Evolutionary conservation across 2,888 invertebrate genomes (phyloP).

Genomic region (Eremobia ochroleuca): DNA sequence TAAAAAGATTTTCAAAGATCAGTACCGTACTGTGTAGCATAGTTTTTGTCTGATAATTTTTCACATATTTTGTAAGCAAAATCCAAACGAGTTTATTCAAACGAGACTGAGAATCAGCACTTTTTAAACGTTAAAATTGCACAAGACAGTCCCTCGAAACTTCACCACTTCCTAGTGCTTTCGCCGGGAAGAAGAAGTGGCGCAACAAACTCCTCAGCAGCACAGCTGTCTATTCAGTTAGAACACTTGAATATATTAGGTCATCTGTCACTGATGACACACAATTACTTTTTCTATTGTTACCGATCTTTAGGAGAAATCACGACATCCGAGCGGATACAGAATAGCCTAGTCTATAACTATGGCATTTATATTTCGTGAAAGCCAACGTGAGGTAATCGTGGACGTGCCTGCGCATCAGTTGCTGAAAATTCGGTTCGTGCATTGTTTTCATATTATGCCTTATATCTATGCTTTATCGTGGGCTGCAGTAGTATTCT

Average conservation of each 20-base stretch:
- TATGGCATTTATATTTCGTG: constrained; percentile 8
- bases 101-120: background rate
- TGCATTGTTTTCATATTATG: constrained; percentile 27
- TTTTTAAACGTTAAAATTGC: no score
- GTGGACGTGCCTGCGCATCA: constrained; percentile 53
- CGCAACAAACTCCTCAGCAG: background rate
- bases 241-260: background rate
- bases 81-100: background rate
- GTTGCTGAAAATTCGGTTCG: constrained; percentile 35
- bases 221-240: no score
- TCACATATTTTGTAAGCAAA: background rate
- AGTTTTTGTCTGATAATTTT: background rate
- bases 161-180: background rate
- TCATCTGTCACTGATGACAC: no score
- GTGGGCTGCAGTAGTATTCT: constrained; percentile 2
- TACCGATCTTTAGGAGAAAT: no score
- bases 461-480: background rate
- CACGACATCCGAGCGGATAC: no score
- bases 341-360: background rate
- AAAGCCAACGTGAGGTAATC: constrained; percentile 44
- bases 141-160: background rate
- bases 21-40: background rate
- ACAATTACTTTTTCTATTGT: no score
- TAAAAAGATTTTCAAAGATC: background rate
- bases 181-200: no score